Percentiles rank a stretch among this genome's conserved stretches.
Conservation (phyloP, 1,140 invertebrate species). For the Nymphalis io region DNA sequence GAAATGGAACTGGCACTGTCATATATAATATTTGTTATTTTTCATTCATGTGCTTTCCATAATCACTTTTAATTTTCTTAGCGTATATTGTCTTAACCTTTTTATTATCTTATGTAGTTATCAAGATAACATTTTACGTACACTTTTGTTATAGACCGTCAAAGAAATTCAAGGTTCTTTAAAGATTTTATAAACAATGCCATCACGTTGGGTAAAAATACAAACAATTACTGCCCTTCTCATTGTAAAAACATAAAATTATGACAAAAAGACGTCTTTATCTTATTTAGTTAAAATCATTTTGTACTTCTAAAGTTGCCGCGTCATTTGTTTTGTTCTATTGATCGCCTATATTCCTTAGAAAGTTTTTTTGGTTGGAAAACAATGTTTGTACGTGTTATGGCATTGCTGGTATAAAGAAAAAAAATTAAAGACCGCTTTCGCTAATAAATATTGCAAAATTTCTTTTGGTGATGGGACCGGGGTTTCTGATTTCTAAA, state of each 20-base stretch:
- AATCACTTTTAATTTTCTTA: no score
- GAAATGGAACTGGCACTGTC: no score
- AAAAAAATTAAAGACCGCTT: conserved; percentile 14
- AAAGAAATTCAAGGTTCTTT: neutral
- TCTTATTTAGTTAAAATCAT: conserved; percentile 25
- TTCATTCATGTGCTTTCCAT: no score
- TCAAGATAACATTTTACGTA: neutral
- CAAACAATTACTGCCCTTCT: conserved; percentile 35
- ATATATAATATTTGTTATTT: no score
- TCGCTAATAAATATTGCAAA: conserved; percentile 28
- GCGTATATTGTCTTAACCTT: neutral
- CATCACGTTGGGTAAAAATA: conserved; percentile 33
- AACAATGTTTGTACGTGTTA: conserved; percentile 23
- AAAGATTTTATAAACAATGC: conserved; percentile 16
- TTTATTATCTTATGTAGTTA: no score
- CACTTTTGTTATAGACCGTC: conserved; percentile 1
- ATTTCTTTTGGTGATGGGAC: conserved; percentile 17
- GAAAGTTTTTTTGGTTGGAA: conserved; percentile 18
- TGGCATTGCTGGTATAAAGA: conserved; percentile 33
- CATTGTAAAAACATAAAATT: conserved; percentile 36
- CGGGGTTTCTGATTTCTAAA: conserved; percentile 13
- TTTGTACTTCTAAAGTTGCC: conserved; percentile 11
- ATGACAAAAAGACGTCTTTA: conserved; percentile 34
- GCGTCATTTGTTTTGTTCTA: conserved; percentile 17
- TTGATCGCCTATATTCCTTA: conserved; percentile 31